Evolutionary conservation across 2,113 vertebrate genomes (phyloP).

Genomic region (Nanorana parkeri): DNA sequence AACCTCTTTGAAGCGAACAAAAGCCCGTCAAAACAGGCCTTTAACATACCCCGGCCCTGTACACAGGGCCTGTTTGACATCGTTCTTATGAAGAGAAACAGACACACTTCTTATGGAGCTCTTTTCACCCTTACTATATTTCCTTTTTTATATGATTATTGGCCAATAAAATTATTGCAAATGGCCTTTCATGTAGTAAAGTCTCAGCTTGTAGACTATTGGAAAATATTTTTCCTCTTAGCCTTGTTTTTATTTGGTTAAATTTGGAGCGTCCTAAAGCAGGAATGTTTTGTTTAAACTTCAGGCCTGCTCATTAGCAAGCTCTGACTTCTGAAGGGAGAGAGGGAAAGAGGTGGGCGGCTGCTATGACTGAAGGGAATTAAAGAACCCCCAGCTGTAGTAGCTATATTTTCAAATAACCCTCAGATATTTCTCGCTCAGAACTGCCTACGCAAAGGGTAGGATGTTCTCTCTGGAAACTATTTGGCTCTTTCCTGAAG

Average conservation of each 20-base stretch:
- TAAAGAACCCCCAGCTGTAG: not conserved
- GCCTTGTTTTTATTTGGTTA: conserved; percentile 38
- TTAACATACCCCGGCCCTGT: too few species aligned
- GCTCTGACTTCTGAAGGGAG: conserved; percentile 5
- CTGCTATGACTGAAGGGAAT: not conserved
- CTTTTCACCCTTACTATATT: too few species aligned
- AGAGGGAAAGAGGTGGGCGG: not conserved
- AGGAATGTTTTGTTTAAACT: conserved; percentile 25
- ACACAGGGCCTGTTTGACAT: too few species aligned
- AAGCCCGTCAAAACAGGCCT: too few species aligned
- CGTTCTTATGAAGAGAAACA: too few species aligned
- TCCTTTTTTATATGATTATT: not conserved
- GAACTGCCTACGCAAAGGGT: not conserved
- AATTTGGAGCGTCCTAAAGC: conserved; percentile 31
- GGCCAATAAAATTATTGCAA: conserved; percentile 33
- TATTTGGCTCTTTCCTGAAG: not conserved
- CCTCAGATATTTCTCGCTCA: not conserved
- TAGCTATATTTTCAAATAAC: conserved; percentile 6
- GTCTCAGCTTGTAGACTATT: not conserved
- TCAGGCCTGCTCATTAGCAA: not conserved
- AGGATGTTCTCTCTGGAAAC: not conserved
- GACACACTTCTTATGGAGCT: too few species aligned
- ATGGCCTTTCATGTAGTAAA: conserved; percentile 29
- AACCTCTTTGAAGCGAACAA: too few species aligned
- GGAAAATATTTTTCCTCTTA: conserved; percentile 37